Evolutionary conservation across 2,888 invertebrate species (phyloP), one percentile per base, ranked within the genome.

Genomic region (Ectobius pallidus): DNA sequence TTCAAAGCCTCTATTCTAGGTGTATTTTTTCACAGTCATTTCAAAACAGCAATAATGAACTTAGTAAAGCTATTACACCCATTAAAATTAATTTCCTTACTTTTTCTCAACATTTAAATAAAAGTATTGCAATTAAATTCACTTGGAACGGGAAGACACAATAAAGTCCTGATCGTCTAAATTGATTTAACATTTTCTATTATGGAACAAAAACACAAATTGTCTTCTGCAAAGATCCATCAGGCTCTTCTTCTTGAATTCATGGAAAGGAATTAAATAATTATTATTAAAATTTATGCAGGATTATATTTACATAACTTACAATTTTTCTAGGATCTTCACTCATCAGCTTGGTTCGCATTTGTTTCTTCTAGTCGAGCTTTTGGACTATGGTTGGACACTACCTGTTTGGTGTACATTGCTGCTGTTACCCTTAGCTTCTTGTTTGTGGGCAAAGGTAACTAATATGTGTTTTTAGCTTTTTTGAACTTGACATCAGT

Each of bases 351-450:
- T 4, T 89, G 88, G 86, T 89, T 80, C 78, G 80, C 90, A 55
- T 87, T 87, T 44, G 82, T 90, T 14, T 85, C 87, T n/a, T 84
- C 87, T 7, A 88, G 88, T 76, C 87, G 88, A 46, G 86, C 89
- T 1, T 90, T 91, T 79, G 88, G 90, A 0, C 86, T 90, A 71
- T 90, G 89, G 85, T 81, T 91, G 76, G 89, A 90, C 78, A 79
- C 88, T 34, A 87, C 90, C 22, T 90, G 89, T 16, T 85, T 88
- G 1, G 18, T 82, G 1, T 91, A 91, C 77, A 86, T 91, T 3
- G 81, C 86, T 0, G 80, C 90, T 4, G 87, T 90, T 0, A 87
- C 89, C 0, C 88, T 89, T 78, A 89, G 90, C 58, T 91, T 91
- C 81, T 82, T 91, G 20, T 77, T 90, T 3, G 79, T 85, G 3